These are phyloP conservation scores for Atta colombica DNA, from an alignment of 1,140 invertebrate genomes.

Conservation along the genomic window DNA sequence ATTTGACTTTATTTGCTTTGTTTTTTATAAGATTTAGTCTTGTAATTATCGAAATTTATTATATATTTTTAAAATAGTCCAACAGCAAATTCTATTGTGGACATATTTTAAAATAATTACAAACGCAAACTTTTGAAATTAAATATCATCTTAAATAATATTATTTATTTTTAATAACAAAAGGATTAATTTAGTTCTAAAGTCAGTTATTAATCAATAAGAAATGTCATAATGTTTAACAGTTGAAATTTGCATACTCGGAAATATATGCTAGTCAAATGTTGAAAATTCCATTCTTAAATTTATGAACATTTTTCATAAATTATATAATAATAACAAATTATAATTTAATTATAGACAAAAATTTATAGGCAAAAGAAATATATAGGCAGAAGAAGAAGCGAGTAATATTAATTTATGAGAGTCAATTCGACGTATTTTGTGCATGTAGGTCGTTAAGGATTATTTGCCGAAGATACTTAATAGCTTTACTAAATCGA, in stretches of 20 bases:
- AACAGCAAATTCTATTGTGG: constrained; percentile 2
- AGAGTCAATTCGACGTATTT: neutral
- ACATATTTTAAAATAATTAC: neutral
- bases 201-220: neutral
- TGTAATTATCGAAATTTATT: neutral
- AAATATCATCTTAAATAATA: constrained; percentile 1
- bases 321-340: neutral
- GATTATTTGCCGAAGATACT: constrained; percentile 55
- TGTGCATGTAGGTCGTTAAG: constrained; percentile 37
- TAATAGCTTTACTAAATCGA: constrained; percentile 63
- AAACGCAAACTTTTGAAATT: neutral
- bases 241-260: neutral
- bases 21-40: neutral
- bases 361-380: constrained; percentile 23
- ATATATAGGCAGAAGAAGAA: neutral
- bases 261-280: constrained; percentile 51
- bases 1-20: neutral
- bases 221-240: constrained; percentile 10
- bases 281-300: constrained; percentile 7
- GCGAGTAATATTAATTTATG: constrained; percentile 47
- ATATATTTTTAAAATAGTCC: neutral
- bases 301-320: constrained; percentile 4
- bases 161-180: neutral
- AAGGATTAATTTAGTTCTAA: constrained; percentile 6
- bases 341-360: neutral